Evolutionary conservation across 2,888 invertebrate genomes (phyloP), one percentile per base, ranked within the genome.

Genomic region (Rhabditophanes sp.): DNA sequence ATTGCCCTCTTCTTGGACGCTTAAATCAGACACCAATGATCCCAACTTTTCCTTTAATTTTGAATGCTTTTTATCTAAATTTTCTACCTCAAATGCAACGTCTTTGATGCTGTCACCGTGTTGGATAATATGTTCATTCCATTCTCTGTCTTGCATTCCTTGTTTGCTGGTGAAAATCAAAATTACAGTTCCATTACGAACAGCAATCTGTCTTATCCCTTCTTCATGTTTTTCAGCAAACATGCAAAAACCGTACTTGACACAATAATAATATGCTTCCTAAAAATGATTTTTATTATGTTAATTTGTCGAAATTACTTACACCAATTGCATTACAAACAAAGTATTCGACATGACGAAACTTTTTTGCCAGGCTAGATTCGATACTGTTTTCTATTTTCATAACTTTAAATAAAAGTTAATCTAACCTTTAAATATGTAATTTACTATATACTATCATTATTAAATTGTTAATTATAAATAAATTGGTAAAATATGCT

Each of bases 1-100:
- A n/a, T n/a, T n/a, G n/a, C n/a, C n/a, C n/a, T n/a, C n/a, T n/a
- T n/a, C n/a, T n/a, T n/a, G n/a, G n/a, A n/a, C n/a, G n/a, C n/a
- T n/a, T n/a, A n/a, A n/a, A n/a, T n/a, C n/a, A n/a, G n/a, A n/a
- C 0, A 88, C 74, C 11, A 88, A 72, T 47, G 72, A 19, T 22
- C 24, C 39, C 24, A 24, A 17, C 9, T 14, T 17, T 20, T 39
- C 23, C 37, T 25, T 15, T 11, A 23, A 25, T 19, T 16, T 29
- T 9, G 25, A 70, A 33, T 87, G 72, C 42, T 93, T 84, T 21
- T 74, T 75, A 53, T 85, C 80, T 46, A 93, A 71, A 66, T 88
- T 80, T 65, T 90, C 82, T 2, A 96, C 93, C 41, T 76, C 73
- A 67, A 96, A 90, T n/a, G 27, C 27, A 16, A 30, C 30, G 30